Percentiles rank a stretch among this genome's conserved stretches.
Conservation (phyloP, 2,888 invertebrate genomes). For the Zhengitettix transpicula region DNA sequence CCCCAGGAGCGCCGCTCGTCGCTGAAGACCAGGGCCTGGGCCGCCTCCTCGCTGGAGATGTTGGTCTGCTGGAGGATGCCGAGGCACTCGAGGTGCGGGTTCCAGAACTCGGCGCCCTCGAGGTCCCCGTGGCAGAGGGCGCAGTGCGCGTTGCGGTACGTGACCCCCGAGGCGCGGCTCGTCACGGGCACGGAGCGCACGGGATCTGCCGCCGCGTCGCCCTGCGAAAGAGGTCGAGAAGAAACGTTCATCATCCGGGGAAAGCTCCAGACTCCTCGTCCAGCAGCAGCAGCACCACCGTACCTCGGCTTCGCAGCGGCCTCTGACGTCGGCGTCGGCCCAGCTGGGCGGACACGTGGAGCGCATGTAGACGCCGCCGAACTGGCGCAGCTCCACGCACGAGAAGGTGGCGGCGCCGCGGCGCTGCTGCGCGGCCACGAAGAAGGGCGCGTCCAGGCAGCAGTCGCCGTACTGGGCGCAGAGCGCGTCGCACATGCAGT, state of each 20-base stretch:
- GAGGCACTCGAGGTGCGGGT: conserved; percentile 25
- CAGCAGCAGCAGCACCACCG: background rate
- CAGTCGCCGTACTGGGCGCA: conserved; percentile 30
- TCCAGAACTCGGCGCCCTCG: conserved; percentile 21
- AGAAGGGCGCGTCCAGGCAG: conserved; percentile 24
- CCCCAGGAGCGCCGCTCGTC: background rate
- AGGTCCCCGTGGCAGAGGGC: conserved; percentile 26
- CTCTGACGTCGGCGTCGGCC: conserved; percentile 16
- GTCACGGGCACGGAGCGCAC: conserved; percentile 23
- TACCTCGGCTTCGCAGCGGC: conserved; percentile 16
- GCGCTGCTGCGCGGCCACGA: conserved; percentile 18
- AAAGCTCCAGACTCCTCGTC: too few species aligned
- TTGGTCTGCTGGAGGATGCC: conserved; percentile 11
- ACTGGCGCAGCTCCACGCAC: conserved; percentile 24
- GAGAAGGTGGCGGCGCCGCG: conserved; percentile 20
- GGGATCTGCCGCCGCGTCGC: conserved; percentile 18
- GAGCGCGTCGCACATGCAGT: conserved; percentile 27
- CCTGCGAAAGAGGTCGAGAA: background rate
- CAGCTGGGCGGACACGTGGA: conserved; percentile 25
- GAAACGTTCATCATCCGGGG: too few species aligned
- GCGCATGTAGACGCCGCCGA: conserved; percentile 27
- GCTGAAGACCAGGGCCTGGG: background rate
- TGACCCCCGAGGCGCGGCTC: conserved; percentile 19
- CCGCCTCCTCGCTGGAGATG: background rate
- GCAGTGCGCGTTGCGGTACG: conserved; percentile 25